Conservation (phyloP, 2,113 vertebrate genomes). For the Emydocephalus ijimae region DNA sequence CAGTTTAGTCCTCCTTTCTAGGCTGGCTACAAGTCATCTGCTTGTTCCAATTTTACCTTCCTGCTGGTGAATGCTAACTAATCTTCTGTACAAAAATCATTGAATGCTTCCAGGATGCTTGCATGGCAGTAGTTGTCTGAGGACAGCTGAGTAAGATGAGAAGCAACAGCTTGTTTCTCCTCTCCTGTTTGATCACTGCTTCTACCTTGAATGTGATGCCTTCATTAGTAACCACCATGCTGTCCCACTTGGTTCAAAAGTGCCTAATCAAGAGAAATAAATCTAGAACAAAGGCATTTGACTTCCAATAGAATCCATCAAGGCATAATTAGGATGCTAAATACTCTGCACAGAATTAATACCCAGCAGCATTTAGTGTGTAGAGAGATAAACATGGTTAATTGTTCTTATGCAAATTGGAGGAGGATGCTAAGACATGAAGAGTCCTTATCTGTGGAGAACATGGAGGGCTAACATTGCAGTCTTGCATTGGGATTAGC, state of each 20-base stretch:
- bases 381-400: constrained; percentile 37
- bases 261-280: constrained; percentile 37
- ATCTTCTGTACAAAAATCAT: neutral
- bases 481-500: neutral
- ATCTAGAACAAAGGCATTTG: constrained; percentile 50
- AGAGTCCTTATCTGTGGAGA: constrained; percentile 6
- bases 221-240: constrained; percentile 46
- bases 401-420: constrained; percentile 40
- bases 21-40: neutral
- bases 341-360: constrained; percentile 39
- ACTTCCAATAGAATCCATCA: constrained; percentile 49
- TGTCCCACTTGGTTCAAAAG: constrained; percentile 35
- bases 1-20: neutral
- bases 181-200: constrained; percentile 20
- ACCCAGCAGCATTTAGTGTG: neutral
- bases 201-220: constrained; percentile 31
- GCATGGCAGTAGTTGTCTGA: neutral
- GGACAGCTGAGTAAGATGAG: constrained; percentile 5
- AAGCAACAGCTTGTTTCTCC: constrained; percentile 25
- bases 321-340: constrained; percentile 43
- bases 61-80: neutral
- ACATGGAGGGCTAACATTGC: neutral
- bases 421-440: neutral
- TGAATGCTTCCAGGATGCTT: neutral
- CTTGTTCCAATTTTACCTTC: neutral